phyloP scores from a whole-genome alignment of 2,888 invertebrate genomes.

The Clepsis dumicolana region DNA sequence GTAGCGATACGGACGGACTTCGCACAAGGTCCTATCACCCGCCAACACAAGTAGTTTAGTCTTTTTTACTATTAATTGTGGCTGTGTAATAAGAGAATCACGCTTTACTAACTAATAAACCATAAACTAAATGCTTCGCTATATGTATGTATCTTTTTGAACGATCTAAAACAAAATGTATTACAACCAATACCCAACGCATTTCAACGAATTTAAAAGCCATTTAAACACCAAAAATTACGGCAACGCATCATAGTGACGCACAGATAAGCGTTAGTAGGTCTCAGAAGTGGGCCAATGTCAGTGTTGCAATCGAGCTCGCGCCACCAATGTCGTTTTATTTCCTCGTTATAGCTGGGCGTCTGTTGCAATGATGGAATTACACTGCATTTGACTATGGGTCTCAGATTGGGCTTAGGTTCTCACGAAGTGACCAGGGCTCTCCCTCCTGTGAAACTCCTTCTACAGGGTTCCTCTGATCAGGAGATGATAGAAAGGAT shows the following conservation, averaged over 20 bases:
- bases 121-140: background rate
- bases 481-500: too few species aligned
- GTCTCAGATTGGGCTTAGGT: background rate
- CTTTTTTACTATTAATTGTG: background rate
- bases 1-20: too few species aligned
- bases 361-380: constrained; percentile 33
- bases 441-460: too few species aligned
- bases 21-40: too few species aligned
- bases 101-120: background rate
- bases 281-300: constrained; percentile 80
- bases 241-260: constrained; percentile 53
- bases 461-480: too few species aligned
- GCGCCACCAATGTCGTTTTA: constrained; percentile 71
- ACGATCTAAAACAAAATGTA: background rate
- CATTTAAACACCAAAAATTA: constrained; percentile 7
- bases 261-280: constrained; percentile 78
- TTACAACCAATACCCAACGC: background rate
- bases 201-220: constrained; percentile 40
- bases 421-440: too few species aligned
- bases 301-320: constrained; percentile 80
- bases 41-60: background rate
- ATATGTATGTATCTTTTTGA: background rate
- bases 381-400: background rate
- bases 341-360: constrained; percentile 65
- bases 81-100: background rate